These are phyloP conservation scores for Spodoptera exigua DNA, from an alignment of 2,888 invertebrate genomes.

Conservation along the genomic window DNA sequence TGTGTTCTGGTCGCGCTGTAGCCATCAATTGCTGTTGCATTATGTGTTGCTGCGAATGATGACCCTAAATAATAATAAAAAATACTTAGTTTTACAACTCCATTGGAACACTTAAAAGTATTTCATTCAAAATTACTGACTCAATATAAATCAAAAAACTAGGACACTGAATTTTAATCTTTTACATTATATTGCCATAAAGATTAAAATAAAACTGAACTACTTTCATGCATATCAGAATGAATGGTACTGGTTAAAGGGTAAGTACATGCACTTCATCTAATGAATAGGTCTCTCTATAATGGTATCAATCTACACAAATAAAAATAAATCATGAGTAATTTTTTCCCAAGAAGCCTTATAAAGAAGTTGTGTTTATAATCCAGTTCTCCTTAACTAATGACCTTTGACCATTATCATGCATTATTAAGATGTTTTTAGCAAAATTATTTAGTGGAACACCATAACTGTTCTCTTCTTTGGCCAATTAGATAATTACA, in stretches of 20 bases:
- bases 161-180: no score
- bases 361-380: slow-evolving; percentile 17
- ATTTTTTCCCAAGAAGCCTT: slow-evolving; percentile 7
- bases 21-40: slow-evolving; percentile 87
- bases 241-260: slow-evolving; percentile 26
- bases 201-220: background rate
- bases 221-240: slow-evolving; percentile 54
- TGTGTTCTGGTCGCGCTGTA: slow-evolving; percentile 78
- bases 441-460: no score
- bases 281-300: slow-evolving; percentile 1
- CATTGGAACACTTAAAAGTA: slow-evolving; percentile 2
- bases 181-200: no score
- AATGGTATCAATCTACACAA: slow-evolving; percentile 2
- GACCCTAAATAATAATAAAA: slow-evolving; percentile 73
- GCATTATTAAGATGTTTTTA: slow-evolving; percentile 13
- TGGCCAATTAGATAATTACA: no score
- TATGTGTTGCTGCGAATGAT: slow-evolving; percentile 87
- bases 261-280: slow-evolving; percentile 39
- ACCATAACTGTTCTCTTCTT: no score
- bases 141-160: no score
- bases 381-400: slow-evolving; percentile 15
- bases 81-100: slow-evolving; percentile 14
- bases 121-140: slow-evolving; percentile 4
- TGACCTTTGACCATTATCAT: slow-evolving; percentile 39
- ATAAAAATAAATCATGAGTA: slow-evolving; percentile 8